Percentiles rank a stretch among this genome's conserved stretches.
Conservation (phyloP, 2,113 vertebrate species). For the Poeciliopsis prolifica region DNA sequence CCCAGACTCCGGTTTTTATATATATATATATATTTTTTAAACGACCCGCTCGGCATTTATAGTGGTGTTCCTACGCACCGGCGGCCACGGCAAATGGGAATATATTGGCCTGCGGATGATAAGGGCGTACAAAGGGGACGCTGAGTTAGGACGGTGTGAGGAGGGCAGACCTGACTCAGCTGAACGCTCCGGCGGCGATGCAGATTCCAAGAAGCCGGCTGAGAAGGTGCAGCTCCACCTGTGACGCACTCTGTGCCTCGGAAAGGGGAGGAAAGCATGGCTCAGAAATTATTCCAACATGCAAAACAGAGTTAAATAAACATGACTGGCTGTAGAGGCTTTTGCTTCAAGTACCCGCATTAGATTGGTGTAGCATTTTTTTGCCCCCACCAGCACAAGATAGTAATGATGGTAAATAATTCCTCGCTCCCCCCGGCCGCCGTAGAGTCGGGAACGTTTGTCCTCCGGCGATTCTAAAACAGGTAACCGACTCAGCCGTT, state of each 20-base stretch:
- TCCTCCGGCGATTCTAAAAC: slow-evolving; percentile 55
- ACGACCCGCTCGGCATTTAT: slow-evolving; percentile 41
- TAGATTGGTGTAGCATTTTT: slow-evolving; percentile 8
- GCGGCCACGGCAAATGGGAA: slow-evolving; percentile 53
- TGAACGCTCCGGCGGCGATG: slow-evolving; percentile 25
- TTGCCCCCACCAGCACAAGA: slow-evolving; percentile 12
- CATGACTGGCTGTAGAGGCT: slow-evolving; percentile 20
- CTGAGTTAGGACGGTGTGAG: slow-evolving; percentile 3
- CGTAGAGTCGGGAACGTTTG: slow-evolving; percentile 33
- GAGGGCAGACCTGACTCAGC: slow-evolving; percentile 59
- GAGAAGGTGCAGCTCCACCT: slow-evolving; percentile 7
- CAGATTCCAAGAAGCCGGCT: slow-evolving; percentile 21
- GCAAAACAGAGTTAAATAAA: slow-evolving; percentile 46
- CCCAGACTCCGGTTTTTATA: too few species aligned
- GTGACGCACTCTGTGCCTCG: neutral
- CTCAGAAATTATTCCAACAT: slow-evolving; percentile 44
- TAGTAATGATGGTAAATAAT: slow-evolving; percentile 63
- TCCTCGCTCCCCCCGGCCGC: slow-evolving; percentile 9
- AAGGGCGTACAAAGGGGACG: slow-evolving; percentile 42
- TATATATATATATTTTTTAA: slow-evolving; percentile 5
- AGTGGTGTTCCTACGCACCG: slow-evolving; percentile 38
- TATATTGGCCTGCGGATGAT: slow-evolving; percentile 42
- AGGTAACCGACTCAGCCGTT: slow-evolving; percentile 59
- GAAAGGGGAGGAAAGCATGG: slow-evolving; percentile 8
- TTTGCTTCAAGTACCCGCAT: slow-evolving; percentile 40